Base-by-base conservation (phyloP, 1,140 invertebrate species). In the Panulirus ornatus region DNA sequence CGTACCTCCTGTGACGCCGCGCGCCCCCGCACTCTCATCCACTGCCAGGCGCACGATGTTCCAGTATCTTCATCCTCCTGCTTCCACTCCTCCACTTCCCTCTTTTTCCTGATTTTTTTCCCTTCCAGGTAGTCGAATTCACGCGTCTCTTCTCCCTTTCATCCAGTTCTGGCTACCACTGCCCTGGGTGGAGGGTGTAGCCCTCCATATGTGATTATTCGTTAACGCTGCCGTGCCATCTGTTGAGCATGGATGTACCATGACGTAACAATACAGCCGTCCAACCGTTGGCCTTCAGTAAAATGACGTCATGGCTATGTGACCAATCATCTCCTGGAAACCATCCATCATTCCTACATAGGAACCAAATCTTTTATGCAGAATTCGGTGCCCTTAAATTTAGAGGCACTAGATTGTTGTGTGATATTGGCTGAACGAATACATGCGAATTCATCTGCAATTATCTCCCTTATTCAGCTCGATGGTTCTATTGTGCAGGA, bases 41-140 rank as follows among this genome's bases (percentile, higher is more conserved):
- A 44, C 76, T 79, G 76, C 76, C 76, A 79, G n/a, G n/a, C 42
- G 36, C 51, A 51, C 76, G 76, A 79, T 79, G 76, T 34, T 6
- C 2, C 70, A 11, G 34, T 19, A 34, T 19, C 70, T n/a, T n/a
- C n/a, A n/a, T n/a, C n/a, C 36, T 11, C 70, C 3, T 38, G 70
- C 70, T 16, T 19, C 70, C 6, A 22, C 70, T 73, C 70, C 70
- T 38, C 42, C 42, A 42, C 11, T 47, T n/a, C 14, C 38, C 44
- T 27, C 19, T 44, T 30, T 42, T 42, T 44, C 36, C 5, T 47
- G 44, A 11, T 16, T 47, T 47, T 1, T 8, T 8, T 47, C 44
- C 44, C 44, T 0, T 47, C 1, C 8, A n/a, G n/a, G n/a, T n/a
- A n/a, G n/a, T n/a, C n/a, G n/a, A n/a, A n/a, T n/a, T n/a, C n/a